A percentile compares a stretch with the other conserved stretches of the same genome.
Conservation (phyloP, 2,797 vertebrate species). For the Gallinago nigripennis region DNA sequence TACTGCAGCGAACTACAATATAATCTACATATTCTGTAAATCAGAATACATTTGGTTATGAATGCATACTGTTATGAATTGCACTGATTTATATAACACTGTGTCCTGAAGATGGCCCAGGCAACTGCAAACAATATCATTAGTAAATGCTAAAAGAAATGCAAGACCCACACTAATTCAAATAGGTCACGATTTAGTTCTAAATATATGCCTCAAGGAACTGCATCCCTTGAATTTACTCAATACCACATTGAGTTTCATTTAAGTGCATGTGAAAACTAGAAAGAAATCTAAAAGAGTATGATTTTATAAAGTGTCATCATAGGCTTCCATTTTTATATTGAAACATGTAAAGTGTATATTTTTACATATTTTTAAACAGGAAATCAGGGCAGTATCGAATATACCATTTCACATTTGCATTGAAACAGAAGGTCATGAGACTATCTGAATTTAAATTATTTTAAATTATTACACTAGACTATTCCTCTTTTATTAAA, state of each 20-base stretch:
- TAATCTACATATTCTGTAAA: background rate
- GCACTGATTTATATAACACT: background rate
- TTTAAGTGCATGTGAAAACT: background rate
- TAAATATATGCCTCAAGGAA: background rate
- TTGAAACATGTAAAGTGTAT: background rate
- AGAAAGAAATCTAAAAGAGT: background rate
- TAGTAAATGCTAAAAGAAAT: background rate
- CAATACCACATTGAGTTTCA: background rate
- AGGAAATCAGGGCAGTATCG: background rate
- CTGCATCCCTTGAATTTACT: background rate
- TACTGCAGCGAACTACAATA: background rate
- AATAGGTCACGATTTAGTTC: background rate
- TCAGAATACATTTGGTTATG: background rate
- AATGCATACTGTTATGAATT: background rate
- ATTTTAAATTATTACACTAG: background rate
- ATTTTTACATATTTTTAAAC: background rate
- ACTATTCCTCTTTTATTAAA: background rate
- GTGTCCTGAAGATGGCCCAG: background rate
- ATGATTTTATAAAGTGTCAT: background rate
- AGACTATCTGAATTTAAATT: background rate
- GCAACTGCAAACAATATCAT: fast-evolving
- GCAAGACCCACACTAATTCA: background rate
- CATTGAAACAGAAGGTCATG: background rate
- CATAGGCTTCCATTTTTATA: background rate
- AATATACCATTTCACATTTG: background rate